Percentiles rank a stretch among this genome's conserved stretches.
Evolutionary conservation across 2,797 vertebrate genomes (phyloP).

Genomic region (Erpetoichthys calabaricus): DNA sequence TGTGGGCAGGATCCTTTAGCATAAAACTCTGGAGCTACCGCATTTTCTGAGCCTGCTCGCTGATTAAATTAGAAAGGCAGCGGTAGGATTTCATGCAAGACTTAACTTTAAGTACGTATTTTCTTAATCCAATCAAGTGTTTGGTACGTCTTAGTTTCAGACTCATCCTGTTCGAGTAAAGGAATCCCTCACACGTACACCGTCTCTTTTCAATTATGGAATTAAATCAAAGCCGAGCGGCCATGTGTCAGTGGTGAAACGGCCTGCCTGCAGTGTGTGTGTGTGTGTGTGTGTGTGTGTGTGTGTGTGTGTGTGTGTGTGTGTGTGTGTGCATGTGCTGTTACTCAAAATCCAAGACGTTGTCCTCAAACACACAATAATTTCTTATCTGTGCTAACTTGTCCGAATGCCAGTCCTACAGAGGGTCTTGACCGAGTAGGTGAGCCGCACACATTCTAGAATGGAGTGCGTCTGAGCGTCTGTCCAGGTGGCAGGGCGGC

Average conservation of each 20-base stretch:
- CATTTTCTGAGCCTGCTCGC: not conserved
- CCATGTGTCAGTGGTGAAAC: too few species aligned
- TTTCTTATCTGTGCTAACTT: too few species aligned
- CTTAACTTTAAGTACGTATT: slow-evolving; percentile 8
- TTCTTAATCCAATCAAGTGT: slow-evolving; percentile 27
- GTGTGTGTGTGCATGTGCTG: slow-evolving; percentile 1
- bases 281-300: slow-evolving; percentile 2
- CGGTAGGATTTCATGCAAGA: slow-evolving; percentile 10
- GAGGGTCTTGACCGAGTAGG: too few species aligned
- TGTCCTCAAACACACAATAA: too few species aligned
- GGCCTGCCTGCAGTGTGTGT: not conserved
- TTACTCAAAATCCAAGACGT: not conserved
- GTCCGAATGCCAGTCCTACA: too few species aligned
- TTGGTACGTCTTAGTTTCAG: slow-evolving; percentile 15
- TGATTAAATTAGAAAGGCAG: slow-evolving; percentile 22
- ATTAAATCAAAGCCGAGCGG: too few species aligned
- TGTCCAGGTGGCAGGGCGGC: too few species aligned
- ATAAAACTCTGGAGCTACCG: not conserved
- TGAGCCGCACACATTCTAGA: too few species aligned
- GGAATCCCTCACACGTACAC: too few species aligned
- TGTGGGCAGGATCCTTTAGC: not conserved
- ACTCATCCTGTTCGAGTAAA: too few species aligned
- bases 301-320: not conserved
- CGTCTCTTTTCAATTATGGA: too few species aligned
- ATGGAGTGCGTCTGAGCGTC: too few species aligned